A percentile compares a stretch with the other conserved stretches of the same genome.
Conservation (phyloP, 2,888 invertebrate genomes). For the Microctonus brassicae region DNA sequence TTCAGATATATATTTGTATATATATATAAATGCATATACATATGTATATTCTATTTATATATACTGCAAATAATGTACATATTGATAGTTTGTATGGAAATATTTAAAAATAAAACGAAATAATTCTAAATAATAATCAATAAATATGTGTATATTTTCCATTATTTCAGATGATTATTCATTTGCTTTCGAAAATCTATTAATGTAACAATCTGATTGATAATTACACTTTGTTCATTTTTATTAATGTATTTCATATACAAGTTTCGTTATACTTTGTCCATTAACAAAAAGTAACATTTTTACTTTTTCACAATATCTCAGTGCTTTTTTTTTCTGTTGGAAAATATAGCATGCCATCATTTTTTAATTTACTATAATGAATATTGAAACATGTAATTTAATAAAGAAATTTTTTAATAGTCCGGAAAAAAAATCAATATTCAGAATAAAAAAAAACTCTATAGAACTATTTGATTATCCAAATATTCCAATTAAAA, state of each 20-base stretch:
- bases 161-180: neutral
- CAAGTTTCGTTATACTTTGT: no score
- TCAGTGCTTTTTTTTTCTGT: no score
- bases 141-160: neutral
- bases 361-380: no score
- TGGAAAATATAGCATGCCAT: no score
- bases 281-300: no score
- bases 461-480: no score
- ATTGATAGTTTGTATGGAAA: conserved; percentile 45
- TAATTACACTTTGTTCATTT: neutral
- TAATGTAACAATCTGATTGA: neutral
- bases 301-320: no score
- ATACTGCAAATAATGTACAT: conserved; percentile 47
- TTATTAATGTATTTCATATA: neutral
- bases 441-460: no score
- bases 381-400: no score
- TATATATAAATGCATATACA: neutral
- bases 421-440: no score
- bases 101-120: conserved; percentile 44
- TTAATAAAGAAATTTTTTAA: no score
- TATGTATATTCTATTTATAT: conserved; percentile 27
- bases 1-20: neutral
- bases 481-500: no score
- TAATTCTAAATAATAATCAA: conserved; percentile 34
- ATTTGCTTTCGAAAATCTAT: conserved; percentile 17